Percentiles rank a stretch among this genome's conserved stretches.
Conservation (phyloP, 2,888 invertebrate genomes). For the Timema cristinae region DNA sequence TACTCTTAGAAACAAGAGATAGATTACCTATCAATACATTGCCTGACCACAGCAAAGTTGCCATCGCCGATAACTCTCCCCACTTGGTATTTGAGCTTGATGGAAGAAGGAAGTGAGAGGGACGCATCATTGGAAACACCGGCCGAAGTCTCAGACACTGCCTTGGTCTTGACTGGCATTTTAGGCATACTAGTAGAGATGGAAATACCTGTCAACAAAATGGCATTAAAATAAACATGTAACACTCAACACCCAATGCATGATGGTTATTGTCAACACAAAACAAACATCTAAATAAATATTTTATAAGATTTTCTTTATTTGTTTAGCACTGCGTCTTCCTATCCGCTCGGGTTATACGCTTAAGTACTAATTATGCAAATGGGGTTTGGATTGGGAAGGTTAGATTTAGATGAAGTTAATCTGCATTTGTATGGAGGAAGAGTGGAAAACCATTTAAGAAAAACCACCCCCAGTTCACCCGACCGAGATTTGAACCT, state of each 20-base stretch:
- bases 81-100: conserved; percentile 67
- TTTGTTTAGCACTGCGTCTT: no score
- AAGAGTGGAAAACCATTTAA: no score
- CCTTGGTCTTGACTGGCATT: conserved; percentile 67
- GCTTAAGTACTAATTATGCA: no score
- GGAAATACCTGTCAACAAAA: no score
- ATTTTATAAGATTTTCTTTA: conserved; percentile 9
- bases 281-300: conserved; percentile 15
- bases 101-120: conserved; percentile 55
- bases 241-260: conserved; percentile 35
- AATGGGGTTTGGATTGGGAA: no score
- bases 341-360: no score
- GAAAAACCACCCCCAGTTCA: no score
- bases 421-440: no score
- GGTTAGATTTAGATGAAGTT: no score
- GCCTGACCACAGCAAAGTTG: conserved; percentile 91
- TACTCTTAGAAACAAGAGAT: no score
- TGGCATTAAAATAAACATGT: conserved; percentile 34
- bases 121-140: conserved; percentile 35
- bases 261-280: conserved; percentile 28
- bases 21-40: conserved; percentile 60
- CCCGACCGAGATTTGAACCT: no score
- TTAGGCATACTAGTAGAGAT: conserved; percentile 57
- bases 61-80: conserved; percentile 88
- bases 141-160: conserved; percentile 23